Percentiles rank a stretch among this genome's conserved stretches.
Conservation (phyloP, 1,140 invertebrate species). For the Apocrypta bakeri region DNA sequence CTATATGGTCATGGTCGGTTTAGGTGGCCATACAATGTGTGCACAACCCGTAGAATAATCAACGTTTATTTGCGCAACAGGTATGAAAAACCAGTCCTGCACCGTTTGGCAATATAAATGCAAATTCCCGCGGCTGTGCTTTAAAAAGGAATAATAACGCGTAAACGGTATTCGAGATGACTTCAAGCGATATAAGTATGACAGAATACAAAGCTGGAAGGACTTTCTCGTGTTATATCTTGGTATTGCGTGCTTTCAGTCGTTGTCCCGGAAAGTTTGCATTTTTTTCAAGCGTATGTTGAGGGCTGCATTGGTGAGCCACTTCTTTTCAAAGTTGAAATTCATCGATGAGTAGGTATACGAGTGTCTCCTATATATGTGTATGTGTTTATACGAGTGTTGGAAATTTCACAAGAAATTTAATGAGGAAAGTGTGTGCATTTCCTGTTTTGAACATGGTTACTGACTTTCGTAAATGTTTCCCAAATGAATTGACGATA, state of each 20-base stretch:
- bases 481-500: neutral
- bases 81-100: slow-evolving; percentile 2
- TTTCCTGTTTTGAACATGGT: too few species aligned
- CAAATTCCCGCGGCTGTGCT: slow-evolving; percentile 1
- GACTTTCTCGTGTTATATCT: neutral
- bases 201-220: too few species aligned
- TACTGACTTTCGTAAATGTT: neutral
- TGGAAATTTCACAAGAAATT: neutral
- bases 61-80: slow-evolving; percentile 27
- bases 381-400: too few species aligned
- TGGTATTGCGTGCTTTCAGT: neutral
- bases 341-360: too few species aligned
- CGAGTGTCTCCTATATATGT: too few species aligned
- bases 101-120: slow-evolving; percentile 4
- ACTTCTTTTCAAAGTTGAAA: too few species aligned
- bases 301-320: too few species aligned
- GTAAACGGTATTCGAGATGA: neutral
- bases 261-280: neutral
- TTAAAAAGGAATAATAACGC: neutral
- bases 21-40: neutral
- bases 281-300: too few species aligned
- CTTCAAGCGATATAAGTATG: too few species aligned
- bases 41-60: neutral
- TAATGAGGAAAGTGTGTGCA: neutral
- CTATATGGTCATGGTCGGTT: neutral